These are phyloP conservation scores for Polypterus senegalus DNA, from an alignment of 2,113 vertebrate genomes.

Conservation along the genomic window DNA sequence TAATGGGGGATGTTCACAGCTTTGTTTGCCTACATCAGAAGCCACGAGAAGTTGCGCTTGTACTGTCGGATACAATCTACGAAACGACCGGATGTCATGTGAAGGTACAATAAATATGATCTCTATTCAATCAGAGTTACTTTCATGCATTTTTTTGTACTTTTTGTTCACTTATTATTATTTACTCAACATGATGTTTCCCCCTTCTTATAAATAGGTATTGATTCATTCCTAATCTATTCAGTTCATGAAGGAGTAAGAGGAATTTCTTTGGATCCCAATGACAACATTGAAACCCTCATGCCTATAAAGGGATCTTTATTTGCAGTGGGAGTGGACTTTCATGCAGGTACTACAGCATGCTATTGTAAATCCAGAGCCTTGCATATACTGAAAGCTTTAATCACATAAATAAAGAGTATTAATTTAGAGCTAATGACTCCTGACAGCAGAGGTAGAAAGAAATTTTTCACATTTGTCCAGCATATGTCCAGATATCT, in stretches of 20 bases:
- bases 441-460: too few species aligned
- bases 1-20: conserved; percentile 91
- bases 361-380: too few species aligned
- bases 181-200: not conserved
- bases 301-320: conserved; percentile 89
- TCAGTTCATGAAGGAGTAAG: conserved; percentile 90
- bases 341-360: conserved; percentile 72
- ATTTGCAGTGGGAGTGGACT: conserved; percentile 93
- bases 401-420: too few species aligned
- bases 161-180: not conserved
- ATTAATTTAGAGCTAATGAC: too few species aligned
- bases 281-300: conserved; percentile 81
- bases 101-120: conserved; percentile 52
- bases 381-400: too few species aligned
- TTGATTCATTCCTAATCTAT: conserved; percentile 93
- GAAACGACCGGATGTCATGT: conserved; percentile 79
- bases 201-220: conserved; percentile 47
- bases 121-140: too few species aligned
- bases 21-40: conserved; percentile 89
- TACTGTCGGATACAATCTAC: conserved; percentile 85
- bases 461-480: too few species aligned
- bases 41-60: conserved; percentile 83
- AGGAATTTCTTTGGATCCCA: conserved; percentile 82
- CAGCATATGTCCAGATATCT: too few species aligned
- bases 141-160: too few species aligned